These are phyloP conservation scores for Saxidomus purpurata DNA, from an alignment of 1,140 invertebrate genomes.

Conservation along the genomic window DNA sequence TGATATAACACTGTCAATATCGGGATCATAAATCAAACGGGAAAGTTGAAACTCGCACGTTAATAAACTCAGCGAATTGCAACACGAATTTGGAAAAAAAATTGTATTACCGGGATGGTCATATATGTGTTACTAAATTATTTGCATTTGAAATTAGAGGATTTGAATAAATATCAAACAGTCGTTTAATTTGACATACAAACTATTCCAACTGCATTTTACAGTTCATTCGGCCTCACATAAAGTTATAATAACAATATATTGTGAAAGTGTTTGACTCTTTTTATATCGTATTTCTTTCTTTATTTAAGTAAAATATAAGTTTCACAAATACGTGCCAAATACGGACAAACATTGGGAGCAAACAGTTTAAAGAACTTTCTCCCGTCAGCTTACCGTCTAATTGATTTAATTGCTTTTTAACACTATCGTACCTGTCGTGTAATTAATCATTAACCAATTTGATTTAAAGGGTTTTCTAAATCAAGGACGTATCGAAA, in stretches of 20 bases:
- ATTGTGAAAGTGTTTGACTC: slow-evolving; percentile 22
- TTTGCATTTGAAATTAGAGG: not conserved
- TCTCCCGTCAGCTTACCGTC: not conserved
- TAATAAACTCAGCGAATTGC: too few relatives aligned
- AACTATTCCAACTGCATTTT: not conserved
- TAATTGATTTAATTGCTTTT: slow-evolving; percentile 4
- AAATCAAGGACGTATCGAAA: not conserved
- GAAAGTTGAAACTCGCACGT: too few relatives aligned
- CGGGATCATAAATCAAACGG: too few relatives aligned
- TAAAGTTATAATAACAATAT: slow-evolving; percentile 12
- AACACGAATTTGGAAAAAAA: too few relatives aligned
- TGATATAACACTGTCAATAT: not conserved
- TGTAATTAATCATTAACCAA: not conserved
- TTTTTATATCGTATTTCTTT: not conserved
- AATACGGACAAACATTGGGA: not conserved
- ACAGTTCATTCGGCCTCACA: not conserved
- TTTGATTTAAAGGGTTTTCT: not conserved
- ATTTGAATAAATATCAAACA: not conserved
- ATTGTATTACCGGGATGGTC: too few relatives aligned
- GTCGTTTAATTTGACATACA: slow-evolving; percentile 4
- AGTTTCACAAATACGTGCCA: not conserved
- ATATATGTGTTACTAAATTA: not conserved
- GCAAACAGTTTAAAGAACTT: not conserved
- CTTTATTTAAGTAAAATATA: not conserved
- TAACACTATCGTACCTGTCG: not conserved